Conservation (phyloP, 1,140 invertebrate genomes). For the Chironomus tepperi region DNA sequence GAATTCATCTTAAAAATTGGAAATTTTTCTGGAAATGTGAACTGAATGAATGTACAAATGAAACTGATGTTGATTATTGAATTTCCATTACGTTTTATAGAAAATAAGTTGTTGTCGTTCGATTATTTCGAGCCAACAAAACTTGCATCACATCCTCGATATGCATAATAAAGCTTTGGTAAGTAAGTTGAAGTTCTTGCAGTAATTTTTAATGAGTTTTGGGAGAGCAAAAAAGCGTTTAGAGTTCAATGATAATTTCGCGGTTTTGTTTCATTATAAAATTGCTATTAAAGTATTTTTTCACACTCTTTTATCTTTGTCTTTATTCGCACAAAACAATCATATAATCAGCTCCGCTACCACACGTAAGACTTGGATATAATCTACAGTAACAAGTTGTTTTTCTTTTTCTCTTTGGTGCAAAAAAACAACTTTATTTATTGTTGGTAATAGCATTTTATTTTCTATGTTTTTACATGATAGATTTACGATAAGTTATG, state of each 20-base stretch:
- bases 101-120: not conserved
- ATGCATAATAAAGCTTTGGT: not conserved
- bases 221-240: not conserved
- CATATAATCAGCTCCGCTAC: too few relatives aligned
- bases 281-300: too few relatives aligned
- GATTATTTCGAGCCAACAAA: not conserved
- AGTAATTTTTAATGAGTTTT: not conserved
- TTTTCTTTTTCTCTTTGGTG: too few relatives aligned
- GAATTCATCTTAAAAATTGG: not conserved
- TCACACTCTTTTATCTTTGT: too few relatives aligned
- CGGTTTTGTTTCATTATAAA: too few relatives aligned
- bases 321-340: too few relatives aligned
- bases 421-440: too few relatives aligned
- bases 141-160: not conserved
- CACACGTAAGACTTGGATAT: too few relatives aligned
- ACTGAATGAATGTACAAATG: constrained; percentile 11
- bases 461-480: too few relatives aligned
- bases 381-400: too few relatives aligned
- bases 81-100: not conserved
- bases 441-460: too few relatives aligned
- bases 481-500: too few relatives aligned
- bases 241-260: not conserved
- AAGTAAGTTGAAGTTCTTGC: constrained; percentile 6
- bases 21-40: not conserved
- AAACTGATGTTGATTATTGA: constrained; percentile 10